These are phyloP conservation scores for Danaus melanippus DNA, from an alignment of 1,140 invertebrate species.

Conservation along the genomic window DNA sequence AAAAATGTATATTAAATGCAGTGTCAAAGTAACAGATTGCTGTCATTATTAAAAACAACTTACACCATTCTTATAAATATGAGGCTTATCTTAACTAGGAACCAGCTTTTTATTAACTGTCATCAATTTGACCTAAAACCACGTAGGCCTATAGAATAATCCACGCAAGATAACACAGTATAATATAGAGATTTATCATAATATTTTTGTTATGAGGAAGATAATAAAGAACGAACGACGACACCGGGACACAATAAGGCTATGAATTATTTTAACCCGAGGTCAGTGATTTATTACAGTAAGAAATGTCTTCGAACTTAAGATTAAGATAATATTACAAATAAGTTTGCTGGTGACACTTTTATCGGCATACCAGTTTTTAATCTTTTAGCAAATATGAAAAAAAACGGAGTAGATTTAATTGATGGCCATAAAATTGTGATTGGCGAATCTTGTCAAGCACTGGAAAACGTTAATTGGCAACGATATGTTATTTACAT, in stretches of 20 bases:
- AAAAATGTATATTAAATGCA: constrained; percentile 1
- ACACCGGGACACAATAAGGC: constrained; percentile 10
- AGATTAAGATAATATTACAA: constrained; percentile 14
- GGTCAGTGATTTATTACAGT: constrained; percentile 18
- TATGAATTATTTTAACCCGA: constrained; percentile 17
- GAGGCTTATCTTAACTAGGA: constrained; percentile 10
- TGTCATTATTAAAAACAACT: constrained; percentile 9
- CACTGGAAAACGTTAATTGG: too few relatives aligned
- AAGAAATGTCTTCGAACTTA: constrained; percentile 11
- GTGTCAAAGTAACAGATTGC: neutral
- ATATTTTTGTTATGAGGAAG: constrained; percentile 4
- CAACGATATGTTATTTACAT: too few relatives aligned
- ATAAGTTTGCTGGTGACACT: constrained; percentile 7
- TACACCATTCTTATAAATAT: constrained; percentile 12
- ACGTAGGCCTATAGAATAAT: constrained; percentile 16
- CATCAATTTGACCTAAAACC: constrained; percentile 14
- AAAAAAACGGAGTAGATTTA: too few relatives aligned
- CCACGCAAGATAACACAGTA: constrained; percentile 17
- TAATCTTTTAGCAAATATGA: neutral
- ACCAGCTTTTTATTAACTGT: constrained; percentile 13
- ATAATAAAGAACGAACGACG: constrained; percentile 8
- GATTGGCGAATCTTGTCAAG: too few relatives aligned
- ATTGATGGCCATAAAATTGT: too few relatives aligned
- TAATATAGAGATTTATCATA: constrained; percentile 19
- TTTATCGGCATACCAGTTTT: constrained; percentile 6